phyloP scores from a whole-genome alignment of 2,797 vertebrate species.

The Leptodactylus fallax region DNA sequence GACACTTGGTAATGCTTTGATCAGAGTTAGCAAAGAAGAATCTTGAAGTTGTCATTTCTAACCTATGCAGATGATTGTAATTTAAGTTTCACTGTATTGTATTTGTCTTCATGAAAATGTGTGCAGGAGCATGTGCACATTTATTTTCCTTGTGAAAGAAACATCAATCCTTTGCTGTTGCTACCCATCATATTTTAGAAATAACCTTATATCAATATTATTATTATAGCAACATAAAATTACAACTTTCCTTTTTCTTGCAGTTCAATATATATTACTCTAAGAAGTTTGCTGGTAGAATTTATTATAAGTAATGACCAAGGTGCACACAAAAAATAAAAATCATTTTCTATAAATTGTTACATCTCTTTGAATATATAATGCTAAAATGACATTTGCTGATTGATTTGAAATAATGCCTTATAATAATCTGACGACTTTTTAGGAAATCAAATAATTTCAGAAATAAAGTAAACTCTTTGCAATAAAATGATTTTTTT shows the following conservation, averaged over 20 bases:
- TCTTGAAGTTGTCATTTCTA: conserved; percentile 10
- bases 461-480: not conserved
- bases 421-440: not conserved
- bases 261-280: not conserved
- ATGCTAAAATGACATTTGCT: not conserved
- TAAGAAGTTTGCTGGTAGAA: not conserved
- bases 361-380: not conserved
- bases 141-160: not conserved
- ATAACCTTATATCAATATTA: conserved; percentile 22
- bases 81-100: not conserved
- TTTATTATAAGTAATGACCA: not conserved
- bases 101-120: conserved; percentile 13
- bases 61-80: not conserved
- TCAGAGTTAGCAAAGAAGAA: not conserved
- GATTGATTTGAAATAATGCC: not conserved
- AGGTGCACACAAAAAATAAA: not conserved
- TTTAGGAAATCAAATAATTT: not conserved
- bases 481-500: no score
- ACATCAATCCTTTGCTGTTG: not conserved
- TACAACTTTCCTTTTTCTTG: not conserved
- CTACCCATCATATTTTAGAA: not conserved
- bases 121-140: not conserved
- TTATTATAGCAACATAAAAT: conserved; percentile 21
- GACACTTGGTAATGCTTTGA: not conserved
- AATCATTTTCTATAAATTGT: not conserved